Base-by-base conservation (phyloP, 1,140 invertebrate genomes). In the Argopecten irradians region DNA sequence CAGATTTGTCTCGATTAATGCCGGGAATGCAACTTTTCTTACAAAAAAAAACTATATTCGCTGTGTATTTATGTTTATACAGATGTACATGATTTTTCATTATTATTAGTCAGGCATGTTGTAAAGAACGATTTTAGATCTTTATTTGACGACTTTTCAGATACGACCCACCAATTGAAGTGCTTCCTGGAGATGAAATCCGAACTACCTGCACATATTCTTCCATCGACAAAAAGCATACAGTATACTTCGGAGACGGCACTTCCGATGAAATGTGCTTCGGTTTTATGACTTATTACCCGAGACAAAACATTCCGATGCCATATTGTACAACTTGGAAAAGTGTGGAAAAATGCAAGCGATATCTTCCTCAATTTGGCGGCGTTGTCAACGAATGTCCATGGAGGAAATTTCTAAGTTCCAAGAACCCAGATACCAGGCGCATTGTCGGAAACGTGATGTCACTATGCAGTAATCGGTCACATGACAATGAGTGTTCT, bases 211-310 rank as follows among this genome's bases (percentile, higher is more conserved):
- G 92, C 86, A 39, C 82, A 1, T 92, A 88, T 84, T 87, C 86
- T 35, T 85, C 92, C 0, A 88, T n/a, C 3, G 86, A 88, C 35
- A 90, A 87, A 35, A 46, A 34, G 9, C 71, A 35, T 33, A 91
- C 90, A 11, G 89, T 85, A 0, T 55, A 43, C 13, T 86, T 28
- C 7, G 92, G 92, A 0, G 87, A 87, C 19, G 91, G 84, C 8
- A 92, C 92, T 11, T 82, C 33, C 28, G 90, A 92, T 16, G 92
- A 93, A 86, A 93, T 93, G 92, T 93, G 92, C 33, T 91, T 87
- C 35, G 90, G 91, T 0, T 91, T 92, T 85, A 34, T 93, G 41
- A 86, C 83, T 34, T 86, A 87, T 46, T 87, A 87, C 36, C 89
- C 89, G 16, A 35, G 16, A 36, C 86, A 90, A 83, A 86, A 86